Evolutionary conservation across 2,888 invertebrate genomes (phyloP), one percentile per base, ranked within the genome.

Genomic region (Cephus spinipes): DNA sequence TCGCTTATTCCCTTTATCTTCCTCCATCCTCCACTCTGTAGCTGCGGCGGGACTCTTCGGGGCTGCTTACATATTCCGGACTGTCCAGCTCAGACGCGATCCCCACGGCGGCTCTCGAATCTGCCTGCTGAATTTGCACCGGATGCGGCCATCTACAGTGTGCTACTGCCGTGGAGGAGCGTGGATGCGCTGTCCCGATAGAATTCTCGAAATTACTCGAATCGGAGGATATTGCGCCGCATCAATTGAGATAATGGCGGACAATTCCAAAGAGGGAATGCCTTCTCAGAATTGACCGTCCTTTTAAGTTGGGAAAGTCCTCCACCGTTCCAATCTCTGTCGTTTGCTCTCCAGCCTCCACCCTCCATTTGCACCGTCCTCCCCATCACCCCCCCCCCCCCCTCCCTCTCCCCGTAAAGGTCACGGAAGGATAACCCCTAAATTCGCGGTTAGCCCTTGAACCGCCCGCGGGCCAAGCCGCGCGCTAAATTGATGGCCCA

Each of bases 201-300:
- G 80, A 83, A 81, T 83, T 80, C 82, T 81, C 77, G 77, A 80
- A 85, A 82, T 85, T 85, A 83, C 79, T 83, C 79, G 81, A 34
- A 77, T 40, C 40, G 77, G 80, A 83, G 81, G 83, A 83, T 84
- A 83, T 80, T 75, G 80, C 79, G 78, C 74, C 78, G 79, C 81
- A 86, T 87, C 86, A 80, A 86, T 87, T 81, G 84, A 79, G 82
- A 84, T 86, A 87, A 86, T 84, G 83, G 83, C 79, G 71, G 31
- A 32, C 69, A 32, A 69, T 85, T 85, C 79, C 80, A 76, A 81
- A 82, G 81, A 80, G 73, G 75, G 79, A 77, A 82, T 77, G 74
- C 82, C 80, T 80, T 77, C 76, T 79, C 83, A 81, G 84, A 84
- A 84, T 85, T 81, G 15, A 69, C 71, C 69, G 23, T 69, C 69